Conservation (phyloP, 2,797 vertebrate genomes). For the Linurgus olivaceus region DNA sequence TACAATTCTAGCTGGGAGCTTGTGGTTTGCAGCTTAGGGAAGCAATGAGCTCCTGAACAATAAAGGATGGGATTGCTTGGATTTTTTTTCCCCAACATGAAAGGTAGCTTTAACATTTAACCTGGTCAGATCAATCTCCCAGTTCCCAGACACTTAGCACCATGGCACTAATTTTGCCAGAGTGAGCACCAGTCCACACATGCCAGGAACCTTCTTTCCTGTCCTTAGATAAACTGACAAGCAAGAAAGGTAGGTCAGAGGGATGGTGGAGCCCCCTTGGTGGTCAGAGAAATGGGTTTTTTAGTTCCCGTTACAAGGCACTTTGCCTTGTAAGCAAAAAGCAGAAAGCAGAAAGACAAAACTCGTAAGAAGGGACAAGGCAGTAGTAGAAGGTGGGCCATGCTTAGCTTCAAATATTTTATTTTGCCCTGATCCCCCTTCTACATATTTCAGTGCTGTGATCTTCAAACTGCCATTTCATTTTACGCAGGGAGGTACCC, state of each 20-base stretch:
- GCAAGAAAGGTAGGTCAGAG: neutral
- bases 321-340: neutral
- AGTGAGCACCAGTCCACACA: neutral
- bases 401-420: neutral
- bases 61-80: neutral
- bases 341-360: neutral
- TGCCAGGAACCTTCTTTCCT: neutral
- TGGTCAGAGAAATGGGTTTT: neutral
- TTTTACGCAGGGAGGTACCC: neutral
- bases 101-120: neutral
- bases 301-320: neutral
- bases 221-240: neutral
- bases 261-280: neutral
- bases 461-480: slow-evolving; percentile 28
- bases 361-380: neutral
- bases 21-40: neutral
- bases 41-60: neutral
- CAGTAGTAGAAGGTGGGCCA: neutral
- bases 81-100: neutral
- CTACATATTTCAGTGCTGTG: neutral
- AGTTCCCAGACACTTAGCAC: neutral
- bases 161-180: neutral
- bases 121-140: neutral
- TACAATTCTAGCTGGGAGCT: neutral
- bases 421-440: neutral